Conservation (phyloP, 1,140 invertebrate genomes). For the Anoplophora glabripennis region DNA sequence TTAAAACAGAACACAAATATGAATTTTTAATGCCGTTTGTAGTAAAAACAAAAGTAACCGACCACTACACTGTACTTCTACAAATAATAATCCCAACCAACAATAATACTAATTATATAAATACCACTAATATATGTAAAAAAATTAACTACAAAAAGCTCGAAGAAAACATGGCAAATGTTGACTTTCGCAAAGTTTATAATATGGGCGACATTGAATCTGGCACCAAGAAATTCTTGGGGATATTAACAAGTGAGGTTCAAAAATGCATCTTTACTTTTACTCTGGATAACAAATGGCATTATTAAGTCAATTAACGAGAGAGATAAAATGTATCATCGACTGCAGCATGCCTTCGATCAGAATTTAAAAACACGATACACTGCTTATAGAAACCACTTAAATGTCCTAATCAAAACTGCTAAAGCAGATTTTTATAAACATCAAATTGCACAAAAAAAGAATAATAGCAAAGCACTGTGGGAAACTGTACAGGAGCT, state of each 20-base stretch:
- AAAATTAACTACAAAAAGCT: constrained; percentile 2
- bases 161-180: not conserved
- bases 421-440: too few species aligned
- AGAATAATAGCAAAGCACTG: too few species aligned
- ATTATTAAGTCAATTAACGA: constrained; percentile 7
- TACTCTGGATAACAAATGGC: constrained; percentile 12
- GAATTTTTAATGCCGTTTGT: constrained; percentile 2
- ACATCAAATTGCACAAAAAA: too few species aligned
- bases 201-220: not conserved
- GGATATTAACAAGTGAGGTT: not conserved
- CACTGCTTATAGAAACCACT: too few species aligned
- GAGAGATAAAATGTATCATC: constrained; percentile 1
- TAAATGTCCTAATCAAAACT: too few species aligned
- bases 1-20: constrained; percentile 1
- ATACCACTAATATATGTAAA: not conserved
- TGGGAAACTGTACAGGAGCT: too few species aligned
- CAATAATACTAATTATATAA: not conserved
- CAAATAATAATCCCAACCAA: not conserved
- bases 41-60: constrained; percentile 5
- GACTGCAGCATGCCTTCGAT: not conserved
- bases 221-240: not conserved
- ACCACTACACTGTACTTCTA: constrained; percentile 9
- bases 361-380: too few species aligned
- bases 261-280: not conserved
- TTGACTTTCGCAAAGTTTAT: not conserved